Conservation (phyloP, 2,888 invertebrate species). For the Acanthosoma haemorrhoidale region DNA sequence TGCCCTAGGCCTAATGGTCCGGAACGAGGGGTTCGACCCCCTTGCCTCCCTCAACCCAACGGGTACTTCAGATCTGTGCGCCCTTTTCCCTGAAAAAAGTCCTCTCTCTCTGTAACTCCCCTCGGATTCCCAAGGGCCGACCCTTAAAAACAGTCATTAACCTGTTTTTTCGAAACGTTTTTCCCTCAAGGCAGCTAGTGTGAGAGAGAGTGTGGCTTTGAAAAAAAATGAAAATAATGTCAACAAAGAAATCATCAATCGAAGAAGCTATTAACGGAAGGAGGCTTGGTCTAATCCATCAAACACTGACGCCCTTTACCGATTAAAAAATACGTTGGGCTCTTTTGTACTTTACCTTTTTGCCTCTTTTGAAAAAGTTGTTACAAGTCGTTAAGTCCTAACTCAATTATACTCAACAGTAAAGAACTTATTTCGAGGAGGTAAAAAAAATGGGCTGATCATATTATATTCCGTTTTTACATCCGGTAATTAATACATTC, state of each 20-base stretch:
- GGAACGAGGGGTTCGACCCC: conserved; percentile 1
- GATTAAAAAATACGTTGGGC: conserved; percentile 26
- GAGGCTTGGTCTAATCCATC: conserved; percentile 20
- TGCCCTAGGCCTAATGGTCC: neutral
- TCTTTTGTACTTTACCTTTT: neutral
- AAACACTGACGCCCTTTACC: neutral
- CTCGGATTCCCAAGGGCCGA: conserved; percentile 6
- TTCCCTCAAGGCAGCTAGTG: neutral
- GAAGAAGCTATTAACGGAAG: conserved; percentile 9
- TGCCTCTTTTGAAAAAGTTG: neutral
- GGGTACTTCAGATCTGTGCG: neutral
- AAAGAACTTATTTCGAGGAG: neutral
- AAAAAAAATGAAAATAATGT: conserved; percentile 9
- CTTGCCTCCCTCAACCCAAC: neutral
- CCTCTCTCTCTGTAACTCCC: neutral
- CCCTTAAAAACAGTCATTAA: conserved; percentile 26
- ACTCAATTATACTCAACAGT: neutral
- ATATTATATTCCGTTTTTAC: too few species aligned
- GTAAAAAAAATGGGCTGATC: neutral
- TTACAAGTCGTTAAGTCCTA: neutral
- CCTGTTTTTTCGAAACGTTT: conserved; percentile 20
- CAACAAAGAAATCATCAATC: conserved; percentile 25
- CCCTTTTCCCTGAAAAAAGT: conserved; percentile 8
- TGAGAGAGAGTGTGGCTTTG: neutral
- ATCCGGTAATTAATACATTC: too few species aligned